A percentile compares a stretch with the other conserved stretches of the same genome.
Conservation (phyloP, 2,113 vertebrate genomes). For the Ascaphus truei region DNA sequence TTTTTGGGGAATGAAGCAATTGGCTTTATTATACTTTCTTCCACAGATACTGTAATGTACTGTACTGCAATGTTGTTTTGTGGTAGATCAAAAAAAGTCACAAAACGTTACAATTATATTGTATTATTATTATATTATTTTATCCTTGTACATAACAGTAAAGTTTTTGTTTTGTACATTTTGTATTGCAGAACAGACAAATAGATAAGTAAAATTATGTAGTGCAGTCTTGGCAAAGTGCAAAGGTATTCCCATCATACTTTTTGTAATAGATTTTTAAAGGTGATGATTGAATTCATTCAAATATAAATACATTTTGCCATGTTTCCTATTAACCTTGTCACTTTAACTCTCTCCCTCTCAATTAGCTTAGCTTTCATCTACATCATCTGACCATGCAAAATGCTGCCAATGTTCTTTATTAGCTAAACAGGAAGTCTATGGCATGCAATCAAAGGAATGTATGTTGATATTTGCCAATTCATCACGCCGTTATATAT, state of each 20-base stretch:
- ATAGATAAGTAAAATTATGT: background rate
- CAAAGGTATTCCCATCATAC: background rate
- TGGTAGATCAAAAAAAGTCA: no score
- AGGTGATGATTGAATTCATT: background rate
- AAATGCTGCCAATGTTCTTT: background rate
- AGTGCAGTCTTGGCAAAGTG: background rate
- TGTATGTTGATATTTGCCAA: background rate
- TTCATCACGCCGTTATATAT: no score
- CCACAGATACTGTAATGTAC: no score
- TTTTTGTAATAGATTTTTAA: background rate
- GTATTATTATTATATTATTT: no score
- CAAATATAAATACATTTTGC: background rate
- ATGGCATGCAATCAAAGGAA: background rate
- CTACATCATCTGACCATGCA: background rate
- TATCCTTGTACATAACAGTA: no score
- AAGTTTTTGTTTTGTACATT: background rate
- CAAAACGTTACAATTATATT: no score
- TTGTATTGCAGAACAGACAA: background rate
- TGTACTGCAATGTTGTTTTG: no score
- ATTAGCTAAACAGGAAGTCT: background rate
- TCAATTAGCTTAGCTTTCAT: conserved; percentile 1
- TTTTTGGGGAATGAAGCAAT: no score
- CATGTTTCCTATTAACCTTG: conserved; percentile 25
- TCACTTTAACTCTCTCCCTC: background rate
- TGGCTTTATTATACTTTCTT: no score